Conservation (phyloP, 2,888 invertebrate species). For the Troides oblongomaculatus region DNA sequence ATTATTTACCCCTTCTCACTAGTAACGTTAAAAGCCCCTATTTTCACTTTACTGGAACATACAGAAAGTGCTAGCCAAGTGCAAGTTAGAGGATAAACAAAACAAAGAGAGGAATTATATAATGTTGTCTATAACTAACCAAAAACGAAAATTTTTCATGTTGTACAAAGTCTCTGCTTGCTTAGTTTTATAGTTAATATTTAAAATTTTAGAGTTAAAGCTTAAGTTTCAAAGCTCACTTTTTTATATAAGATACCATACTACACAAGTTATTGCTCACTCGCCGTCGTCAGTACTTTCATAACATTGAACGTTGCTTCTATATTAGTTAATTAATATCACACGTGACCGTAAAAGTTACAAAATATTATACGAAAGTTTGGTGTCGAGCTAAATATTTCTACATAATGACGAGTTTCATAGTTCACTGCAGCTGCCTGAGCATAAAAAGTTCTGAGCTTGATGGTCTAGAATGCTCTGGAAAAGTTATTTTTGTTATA, state of each 20-base stretch:
- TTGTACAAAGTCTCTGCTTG: too few relatives aligned
- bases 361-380: conserved; percentile 10
- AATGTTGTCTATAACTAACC: too few relatives aligned
- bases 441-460: conserved; percentile 6
- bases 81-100: too few relatives aligned
- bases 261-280: background rate
- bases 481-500: conserved; percentile 18
- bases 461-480: conserved; percentile 1
- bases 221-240: too few relatives aligned
- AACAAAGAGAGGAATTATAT: too few relatives aligned
- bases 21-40: too few relatives aligned
- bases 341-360: conserved; percentile 14
- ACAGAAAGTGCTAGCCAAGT: too few relatives aligned
- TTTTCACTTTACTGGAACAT: too few relatives aligned
- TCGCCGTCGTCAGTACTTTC: background rate
- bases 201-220: too few relatives aligned
- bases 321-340: conserved; percentile 21
- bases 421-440: background rate
- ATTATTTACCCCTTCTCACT: too few relatives aligned
- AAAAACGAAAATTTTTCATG: too few relatives aligned
- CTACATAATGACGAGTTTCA: conserved; percentile 12
- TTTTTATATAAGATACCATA: background rate
- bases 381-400: conserved; percentile 9
- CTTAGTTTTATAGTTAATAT: too few relatives aligned
- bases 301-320: background rate